Evolutionary conservation across 2,113 vertebrate species (phyloP), one percentile per base, ranked within the genome.

Genomic region (Gallinago paraguaiae): DNA sequence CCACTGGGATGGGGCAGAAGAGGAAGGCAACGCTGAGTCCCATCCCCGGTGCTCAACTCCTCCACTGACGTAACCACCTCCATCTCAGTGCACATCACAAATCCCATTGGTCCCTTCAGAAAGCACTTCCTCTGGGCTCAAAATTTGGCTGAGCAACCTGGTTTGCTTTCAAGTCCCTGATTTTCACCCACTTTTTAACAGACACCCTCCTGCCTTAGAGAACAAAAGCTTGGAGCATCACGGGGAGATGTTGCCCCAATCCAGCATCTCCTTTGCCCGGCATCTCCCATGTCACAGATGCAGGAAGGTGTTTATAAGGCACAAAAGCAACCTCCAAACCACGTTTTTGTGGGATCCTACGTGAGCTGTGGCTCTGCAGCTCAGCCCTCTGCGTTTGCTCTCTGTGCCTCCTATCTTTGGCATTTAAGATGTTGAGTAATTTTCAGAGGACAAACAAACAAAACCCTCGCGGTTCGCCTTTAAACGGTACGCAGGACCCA

Each of bases 401-500:
- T 15, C 50, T 4, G 15, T 56, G 51, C 48, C 48, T 86, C 76
- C 76, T 65, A 60, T 56, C 82, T 78, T 4, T 50, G 53, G 56
- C 57, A 45, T 91, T 96, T 54, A 48, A 88, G 76, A 86, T 71
- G 81, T 25, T 87, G 84, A 13, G 82, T 80, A 68, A 82, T 97
- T 95, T 96, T 41, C 86, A 31, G 90, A 86, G 92, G 86, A 96
- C 70, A 94, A 96, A 94, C 96, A 96, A 97, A 96, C 74, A 75
- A 93, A 95, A 56, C 75, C 87, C 82, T 76, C 0, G 27, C 1
- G 17, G 60, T 41, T 90, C 5, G 28, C 88, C 86, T 69, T 92
- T 57, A 93, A 92, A 67, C 30, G 37, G 48, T 39, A 22, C 2
- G 79, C 78, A 10, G 50, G 90, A 90, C 84, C 91, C 91, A 51